Evolutionary conservation across 53 echinoderm and acorn worm genomes (phyloP).

Genomic region (Holothuria leucospilota): DNA sequence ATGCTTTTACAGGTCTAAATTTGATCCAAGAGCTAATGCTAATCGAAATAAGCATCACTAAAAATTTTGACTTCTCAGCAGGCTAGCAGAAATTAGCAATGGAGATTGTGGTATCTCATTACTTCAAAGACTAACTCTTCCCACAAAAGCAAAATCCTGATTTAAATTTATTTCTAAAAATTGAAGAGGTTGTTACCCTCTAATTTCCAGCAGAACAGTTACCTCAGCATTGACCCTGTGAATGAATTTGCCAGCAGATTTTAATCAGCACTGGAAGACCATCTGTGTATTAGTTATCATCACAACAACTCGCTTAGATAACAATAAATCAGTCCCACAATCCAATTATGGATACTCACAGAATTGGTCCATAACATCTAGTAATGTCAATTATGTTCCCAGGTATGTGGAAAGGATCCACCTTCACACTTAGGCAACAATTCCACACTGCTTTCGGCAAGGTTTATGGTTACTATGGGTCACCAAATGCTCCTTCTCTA

Average conservation of each 20-base stretch:
- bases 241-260: too few relatives aligned
- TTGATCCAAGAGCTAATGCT: slow-evolving; percentile 46
- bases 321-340: not conserved
- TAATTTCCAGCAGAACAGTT: not conserved
- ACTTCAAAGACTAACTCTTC: too few relatives aligned
- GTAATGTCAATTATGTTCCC: slow-evolving; percentile 54
- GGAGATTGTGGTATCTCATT: too few relatives aligned
- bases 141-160: too few relatives aligned
- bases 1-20: slow-evolving; percentile 53
- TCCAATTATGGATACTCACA: too few relatives aligned
- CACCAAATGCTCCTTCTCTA: slow-evolving; percentile 50
- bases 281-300: too few relatives aligned
- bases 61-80: slow-evolving; percentile 45
- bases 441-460: slow-evolving; percentile 53
- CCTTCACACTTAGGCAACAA: not conserved
- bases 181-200: too few relatives aligned
- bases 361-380: slow-evolving; percentile 52
- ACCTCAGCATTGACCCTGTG: too few relatives aligned
- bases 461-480: slow-evolving; percentile 63
- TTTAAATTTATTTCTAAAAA: too few relatives aligned
- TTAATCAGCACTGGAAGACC: too few relatives aligned
- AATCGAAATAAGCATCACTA: slow-evolving; percentile 42
- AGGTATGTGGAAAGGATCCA: slow-evolving; percentile 11
- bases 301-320: not conserved
- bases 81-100: slow-evolving; percentile 34